Evolutionary conservation across 2,113 vertebrate genomes (phyloP).

Genomic region (Okapia johnstoni): DNA sequence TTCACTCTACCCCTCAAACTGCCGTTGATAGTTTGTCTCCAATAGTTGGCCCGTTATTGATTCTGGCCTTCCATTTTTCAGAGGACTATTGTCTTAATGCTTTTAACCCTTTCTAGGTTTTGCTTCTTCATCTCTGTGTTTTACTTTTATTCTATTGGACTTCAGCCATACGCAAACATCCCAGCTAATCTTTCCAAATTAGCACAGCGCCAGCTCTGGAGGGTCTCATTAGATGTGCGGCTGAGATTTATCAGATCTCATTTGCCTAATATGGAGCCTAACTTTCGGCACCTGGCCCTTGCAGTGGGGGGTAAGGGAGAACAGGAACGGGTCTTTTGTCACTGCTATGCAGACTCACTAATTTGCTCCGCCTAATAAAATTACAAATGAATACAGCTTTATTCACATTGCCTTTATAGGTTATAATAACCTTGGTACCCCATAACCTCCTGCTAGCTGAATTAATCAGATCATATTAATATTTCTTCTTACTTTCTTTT

Average conservation of each 20-base stretch:
- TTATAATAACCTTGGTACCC: slow-evolving; percentile 92
- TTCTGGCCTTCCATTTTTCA: background rate
- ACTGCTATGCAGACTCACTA: slow-evolving; percentile 83
- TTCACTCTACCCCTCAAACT: slow-evolving; percentile 12
- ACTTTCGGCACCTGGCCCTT: slow-evolving; percentile 88
- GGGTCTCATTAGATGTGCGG: slow-evolving; percentile 89
- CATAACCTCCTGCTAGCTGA: slow-evolving; percentile 91
- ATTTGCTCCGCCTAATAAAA: slow-evolving; percentile 91
- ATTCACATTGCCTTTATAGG: slow-evolving; percentile 88
- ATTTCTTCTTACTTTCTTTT: slow-evolving; percentile 90
- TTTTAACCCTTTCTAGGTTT: slow-evolving; percentile 69
- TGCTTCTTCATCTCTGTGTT: background rate
- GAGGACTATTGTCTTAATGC: slow-evolving; percentile 22
- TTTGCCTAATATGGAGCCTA: slow-evolving; percentile 93
- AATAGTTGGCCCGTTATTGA: slow-evolving; percentile 55
- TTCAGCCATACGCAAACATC: slow-evolving; percentile 70
- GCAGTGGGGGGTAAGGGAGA: slow-evolving; percentile 87
- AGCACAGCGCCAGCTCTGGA: slow-evolving; percentile 83
- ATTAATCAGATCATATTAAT: slow-evolving; percentile 93
- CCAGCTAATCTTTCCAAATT: slow-evolving; percentile 93
- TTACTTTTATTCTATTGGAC: slow-evolving; percentile 9
- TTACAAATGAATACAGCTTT: slow-evolving; percentile 90
- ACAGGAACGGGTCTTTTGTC: slow-evolving; percentile 85
- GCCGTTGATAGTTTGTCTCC: slow-evolving; percentile 59
- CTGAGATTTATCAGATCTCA: slow-evolving; percentile 93